These are phyloP conservation scores for Brachionichthys hirsutus DNA, from an alignment of 2,113 vertebrate species.

Conservation along the genomic window DNA sequence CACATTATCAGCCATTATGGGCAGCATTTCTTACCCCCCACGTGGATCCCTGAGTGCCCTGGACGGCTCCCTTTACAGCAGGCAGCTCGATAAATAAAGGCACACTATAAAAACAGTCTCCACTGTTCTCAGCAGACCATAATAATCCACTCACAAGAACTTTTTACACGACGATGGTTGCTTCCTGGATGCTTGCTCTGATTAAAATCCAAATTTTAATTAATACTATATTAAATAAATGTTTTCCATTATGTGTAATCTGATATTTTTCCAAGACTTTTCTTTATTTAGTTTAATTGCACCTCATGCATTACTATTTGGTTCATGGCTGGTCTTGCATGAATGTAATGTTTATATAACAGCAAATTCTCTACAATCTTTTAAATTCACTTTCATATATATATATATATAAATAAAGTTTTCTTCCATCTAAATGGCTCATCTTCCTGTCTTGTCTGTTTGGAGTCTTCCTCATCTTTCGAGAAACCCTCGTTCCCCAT, in stretches of 20 bases:
- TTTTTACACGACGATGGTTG: slow-evolving; percentile 8
- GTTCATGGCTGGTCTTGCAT: too few species aligned
- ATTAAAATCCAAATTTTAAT: neutral
- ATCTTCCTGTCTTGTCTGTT: neutral
- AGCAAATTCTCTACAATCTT: too few species aligned
- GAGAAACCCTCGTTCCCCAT: neutral
- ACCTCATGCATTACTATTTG: too few species aligned
- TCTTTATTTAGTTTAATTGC: too few species aligned
- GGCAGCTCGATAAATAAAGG: slow-evolving; percentile 31
- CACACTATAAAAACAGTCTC: neutral
- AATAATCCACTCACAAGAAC: neutral
- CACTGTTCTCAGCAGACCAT: slow-evolving; percentile 3
- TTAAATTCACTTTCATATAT: too few species aligned
- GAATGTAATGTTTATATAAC: too few species aligned
- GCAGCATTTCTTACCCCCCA: slow-evolving; percentile 28
- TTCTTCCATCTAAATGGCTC: neutral
- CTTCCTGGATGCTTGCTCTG: neutral
- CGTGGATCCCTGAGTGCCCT: slow-evolving; percentile 26
- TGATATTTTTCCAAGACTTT: too few species aligned
- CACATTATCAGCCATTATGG: slow-evolving; percentile 48
- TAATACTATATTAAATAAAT: neutral
- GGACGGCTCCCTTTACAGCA: slow-evolving; percentile 17
- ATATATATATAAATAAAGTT: too few species aligned
- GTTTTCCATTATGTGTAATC: neutral
- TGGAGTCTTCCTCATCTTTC: neutral